phyloP scores from a whole-genome alignment of 2,888 invertebrate genomes.

The Pristionchus entomophagus region DNA sequence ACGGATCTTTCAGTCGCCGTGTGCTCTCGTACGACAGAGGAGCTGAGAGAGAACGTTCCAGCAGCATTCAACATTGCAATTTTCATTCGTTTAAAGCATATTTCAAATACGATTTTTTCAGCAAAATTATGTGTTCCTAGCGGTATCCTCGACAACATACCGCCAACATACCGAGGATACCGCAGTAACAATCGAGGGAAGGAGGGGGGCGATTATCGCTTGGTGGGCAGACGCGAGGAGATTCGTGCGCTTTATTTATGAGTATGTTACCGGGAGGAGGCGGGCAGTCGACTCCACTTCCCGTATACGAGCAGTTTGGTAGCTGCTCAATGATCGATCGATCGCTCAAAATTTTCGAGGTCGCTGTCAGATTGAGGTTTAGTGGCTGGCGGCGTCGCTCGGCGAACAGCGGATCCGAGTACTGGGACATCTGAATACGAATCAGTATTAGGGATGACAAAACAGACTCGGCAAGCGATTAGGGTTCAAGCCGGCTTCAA shows the following conservation, averaged over 20 bases:
- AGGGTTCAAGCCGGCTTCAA: too few relatives aligned
- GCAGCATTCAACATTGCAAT: too few relatives aligned
- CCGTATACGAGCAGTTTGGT: neutral
- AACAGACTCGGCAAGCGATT: too few relatives aligned
- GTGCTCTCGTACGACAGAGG: conserved; percentile 50
- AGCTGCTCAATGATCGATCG: conserved; percentile 68
- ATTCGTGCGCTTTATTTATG: neutral
- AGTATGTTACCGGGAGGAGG: conserved; percentile 69
- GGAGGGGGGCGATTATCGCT: too few relatives aligned
- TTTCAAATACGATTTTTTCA: too few relatives aligned
- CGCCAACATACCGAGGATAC: too few relatives aligned
- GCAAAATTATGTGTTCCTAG: too few relatives aligned
- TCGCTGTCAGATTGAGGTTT: conserved; percentile 55
- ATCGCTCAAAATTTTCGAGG: conserved; percentile 58
- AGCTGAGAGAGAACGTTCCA: conserved; percentile 43
- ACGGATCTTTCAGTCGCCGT: conserved; percentile 39
- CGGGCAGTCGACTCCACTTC: conserved; percentile 71
- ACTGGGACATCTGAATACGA: neutral
- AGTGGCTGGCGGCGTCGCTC: neutral
- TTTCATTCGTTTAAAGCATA: too few relatives aligned
- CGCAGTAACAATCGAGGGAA: too few relatives aligned
- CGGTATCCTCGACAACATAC: too few relatives aligned
- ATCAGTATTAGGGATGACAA: too few relatives aligned
- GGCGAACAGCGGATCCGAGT: neutral
- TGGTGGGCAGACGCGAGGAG: too few relatives aligned